These are phyloP conservation scores for Axis porcinus DNA, from an alignment of 2,113 vertebrate genomes.

Conservation along the genomic window DNA sequence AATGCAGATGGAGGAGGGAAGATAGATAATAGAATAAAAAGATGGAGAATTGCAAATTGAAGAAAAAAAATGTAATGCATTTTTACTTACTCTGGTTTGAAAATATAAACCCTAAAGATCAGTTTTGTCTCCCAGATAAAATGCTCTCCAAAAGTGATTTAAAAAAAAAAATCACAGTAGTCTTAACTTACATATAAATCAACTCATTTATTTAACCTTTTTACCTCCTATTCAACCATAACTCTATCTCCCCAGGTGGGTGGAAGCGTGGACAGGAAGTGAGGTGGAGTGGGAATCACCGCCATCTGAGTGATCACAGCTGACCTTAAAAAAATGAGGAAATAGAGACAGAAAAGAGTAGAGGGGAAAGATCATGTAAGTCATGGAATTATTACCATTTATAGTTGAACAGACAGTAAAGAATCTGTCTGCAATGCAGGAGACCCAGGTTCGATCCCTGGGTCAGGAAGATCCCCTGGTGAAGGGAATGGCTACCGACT, in stretches of 20 bases:
- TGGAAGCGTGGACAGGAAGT: rapidly evolving
- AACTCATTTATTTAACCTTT: neutral
- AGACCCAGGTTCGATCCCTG: neutral
- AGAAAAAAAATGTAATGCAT: neutral
- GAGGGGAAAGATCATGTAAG: neutral
- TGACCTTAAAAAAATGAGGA: neutral
- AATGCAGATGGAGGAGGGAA: neutral
- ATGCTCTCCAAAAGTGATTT: neutral
- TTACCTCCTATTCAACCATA: neutral
- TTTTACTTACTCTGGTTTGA: neutral
- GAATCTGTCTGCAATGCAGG: neutral
- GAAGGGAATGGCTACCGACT: neutral
- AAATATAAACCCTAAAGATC: neutral
- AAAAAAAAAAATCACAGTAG: neutral
- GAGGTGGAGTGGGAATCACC: neutral
- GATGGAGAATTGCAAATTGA: neutral
- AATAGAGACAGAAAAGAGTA: neutral
- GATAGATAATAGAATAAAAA: neutral
- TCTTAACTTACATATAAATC: neutral
- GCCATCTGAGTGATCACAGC: neutral
- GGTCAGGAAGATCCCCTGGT: neutral
- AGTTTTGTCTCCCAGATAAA: neutral
- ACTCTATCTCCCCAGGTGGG: neutral
- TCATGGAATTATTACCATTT: neutral
- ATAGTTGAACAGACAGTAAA: neutral